Evolutionary conservation across 2,888 invertebrate species (phyloP).

Genomic region (Gasteruption jaculator): DNA sequence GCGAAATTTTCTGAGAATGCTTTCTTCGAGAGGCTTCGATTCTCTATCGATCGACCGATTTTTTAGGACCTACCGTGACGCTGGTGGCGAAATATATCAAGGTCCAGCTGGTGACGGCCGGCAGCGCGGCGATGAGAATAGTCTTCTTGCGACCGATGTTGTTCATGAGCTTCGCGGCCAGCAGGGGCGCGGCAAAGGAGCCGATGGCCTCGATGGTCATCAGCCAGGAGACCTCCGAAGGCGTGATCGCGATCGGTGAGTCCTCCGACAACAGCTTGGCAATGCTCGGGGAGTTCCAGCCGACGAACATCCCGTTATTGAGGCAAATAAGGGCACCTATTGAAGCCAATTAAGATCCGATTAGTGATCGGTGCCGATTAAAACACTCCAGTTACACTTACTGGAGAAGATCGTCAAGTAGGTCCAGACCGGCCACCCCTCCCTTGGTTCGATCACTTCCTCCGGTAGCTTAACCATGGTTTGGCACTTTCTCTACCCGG

Average conservation of each 20-base stretch:
- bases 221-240: conserved; percentile 29
- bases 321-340: conserved; percentile 24
- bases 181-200: conserved; percentile 26
- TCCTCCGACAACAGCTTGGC: conserved; percentile 28
- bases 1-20: not conserved
- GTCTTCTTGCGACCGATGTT: conserved; percentile 31
- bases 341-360: not conserved
- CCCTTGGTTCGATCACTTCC: too few relatives aligned
- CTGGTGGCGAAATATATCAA: conserved; percentile 27
- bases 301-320: conserved; percentile 28
- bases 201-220: conserved; percentile 29
- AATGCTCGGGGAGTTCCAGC: conserved; percentile 35
- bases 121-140: conserved; percentile 27
- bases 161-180: conserved; percentile 28
- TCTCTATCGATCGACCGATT: conserved; percentile 1
- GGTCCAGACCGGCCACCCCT: too few relatives aligned
- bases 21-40: not conserved
- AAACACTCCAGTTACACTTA: too few relatives aligned
- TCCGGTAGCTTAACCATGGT: too few relatives aligned
- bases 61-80: conserved; percentile 31
- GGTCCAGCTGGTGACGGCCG: conserved; percentile 28
- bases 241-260: conserved; percentile 28
- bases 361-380: too few relatives aligned
- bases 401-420: too few relatives aligned
- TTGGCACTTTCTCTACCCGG: too few relatives aligned